These are phyloP conservation scores for Monochamus alternatus DNA, from an alignment of 2,888 invertebrate genomes.

Conservation along the genomic window DNA sequence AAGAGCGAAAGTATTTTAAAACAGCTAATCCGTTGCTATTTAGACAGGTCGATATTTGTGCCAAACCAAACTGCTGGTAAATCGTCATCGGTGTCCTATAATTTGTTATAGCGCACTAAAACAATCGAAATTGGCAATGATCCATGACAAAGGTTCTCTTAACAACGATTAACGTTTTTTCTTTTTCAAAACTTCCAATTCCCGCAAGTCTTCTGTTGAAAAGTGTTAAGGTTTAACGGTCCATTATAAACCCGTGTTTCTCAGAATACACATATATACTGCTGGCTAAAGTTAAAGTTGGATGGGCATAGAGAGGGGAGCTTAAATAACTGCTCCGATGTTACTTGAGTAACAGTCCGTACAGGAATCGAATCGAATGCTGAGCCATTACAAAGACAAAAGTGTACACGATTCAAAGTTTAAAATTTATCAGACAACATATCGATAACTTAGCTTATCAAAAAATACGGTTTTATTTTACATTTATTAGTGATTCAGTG, in stretches of 20 bases:
- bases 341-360: slow-evolving; percentile 53
- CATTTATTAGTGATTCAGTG: slow-evolving; percentile 9
- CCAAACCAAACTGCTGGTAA: background rate
- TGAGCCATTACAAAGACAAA: slow-evolving; percentile 31
- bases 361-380: slow-evolving; percentile 41
- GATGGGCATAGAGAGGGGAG: slow-evolving; percentile 57
- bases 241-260: slow-evolving; percentile 45
- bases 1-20: background rate
- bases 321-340: slow-evolving; percentile 56
- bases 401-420: slow-evolving; percentile 23
- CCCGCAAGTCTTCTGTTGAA: background rate
- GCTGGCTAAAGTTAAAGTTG: slow-evolving; percentile 51
- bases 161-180: background rate
- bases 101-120: background rate
- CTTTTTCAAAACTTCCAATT: background rate
- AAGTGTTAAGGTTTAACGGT: background rate
- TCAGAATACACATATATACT: slow-evolving; percentile 50
- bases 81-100: background rate
- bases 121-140: background rate
- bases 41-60: slow-evolving; percentile 1
- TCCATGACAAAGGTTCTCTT: background rate
- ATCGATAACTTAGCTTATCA: slow-evolving; percentile 39
- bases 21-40: background rate
- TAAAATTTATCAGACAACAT: slow-evolving; percentile 28
- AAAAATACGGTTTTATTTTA: slow-evolving; percentile 7